phyloP scores from a whole-genome alignment of 2,113 vertebrate species.

The Oncorhynchus mykiss region DNA sequence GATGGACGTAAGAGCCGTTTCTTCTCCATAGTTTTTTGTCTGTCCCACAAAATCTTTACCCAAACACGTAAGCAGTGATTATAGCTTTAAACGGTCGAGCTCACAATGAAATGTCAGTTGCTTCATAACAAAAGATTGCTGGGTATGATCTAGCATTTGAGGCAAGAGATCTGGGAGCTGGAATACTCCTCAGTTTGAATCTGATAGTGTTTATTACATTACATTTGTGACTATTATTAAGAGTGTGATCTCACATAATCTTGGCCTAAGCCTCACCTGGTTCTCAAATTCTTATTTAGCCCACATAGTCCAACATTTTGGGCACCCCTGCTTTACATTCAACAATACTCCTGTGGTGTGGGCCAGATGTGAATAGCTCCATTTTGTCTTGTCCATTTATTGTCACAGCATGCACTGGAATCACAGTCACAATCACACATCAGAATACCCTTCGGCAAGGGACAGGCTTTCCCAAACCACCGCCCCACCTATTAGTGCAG shows the following conservation, averaged over 20 bases:
- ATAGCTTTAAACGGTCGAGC: conserved; percentile 6
- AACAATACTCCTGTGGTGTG: background rate
- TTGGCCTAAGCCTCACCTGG: no score
- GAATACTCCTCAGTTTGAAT: background rate
- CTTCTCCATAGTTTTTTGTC: background rate
- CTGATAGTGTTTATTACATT: background rate
- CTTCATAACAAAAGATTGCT: background rate
- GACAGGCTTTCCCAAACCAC: conserved; percentile 16
- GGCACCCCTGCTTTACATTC: conserved; percentile 23
- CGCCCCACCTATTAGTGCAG: conserved; percentile 17
- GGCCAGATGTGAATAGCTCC: conserved; percentile 26
- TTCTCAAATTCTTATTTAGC: no score
- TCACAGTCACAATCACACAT: background rate
- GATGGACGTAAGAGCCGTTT: background rate
- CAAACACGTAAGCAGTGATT: conserved; percentile 4
- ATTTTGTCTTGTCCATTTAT: conserved; percentile 11
- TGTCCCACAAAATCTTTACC: conserved; percentile 6
- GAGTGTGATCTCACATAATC: background rate
- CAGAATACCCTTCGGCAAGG: conserved; percentile 9
- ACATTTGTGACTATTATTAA: background rate
- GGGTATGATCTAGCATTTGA: conserved; percentile 4
- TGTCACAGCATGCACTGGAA: conserved; percentile 23
- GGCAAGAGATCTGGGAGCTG: background rate
- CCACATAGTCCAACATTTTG: background rate
- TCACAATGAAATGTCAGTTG: background rate